These are phyloP conservation scores for Semnornis frantzii DNA, from an alignment of 2,113 vertebrate species.

Conservation along the genomic window DNA sequence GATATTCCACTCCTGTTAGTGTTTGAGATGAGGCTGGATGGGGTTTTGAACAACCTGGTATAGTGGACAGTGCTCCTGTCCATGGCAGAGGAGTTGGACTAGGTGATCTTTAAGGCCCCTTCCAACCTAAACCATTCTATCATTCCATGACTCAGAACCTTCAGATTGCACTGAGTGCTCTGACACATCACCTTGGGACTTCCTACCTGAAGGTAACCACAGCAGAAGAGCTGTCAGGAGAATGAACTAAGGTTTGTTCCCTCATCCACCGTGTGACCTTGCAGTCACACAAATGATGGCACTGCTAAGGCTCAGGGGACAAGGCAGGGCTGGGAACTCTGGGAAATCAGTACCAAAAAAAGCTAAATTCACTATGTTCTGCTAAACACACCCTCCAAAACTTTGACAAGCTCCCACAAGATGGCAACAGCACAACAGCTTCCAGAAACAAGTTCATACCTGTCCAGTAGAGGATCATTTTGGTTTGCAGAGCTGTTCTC, in stretches of 20 bases:
- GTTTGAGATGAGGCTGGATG: too few relatives aligned
- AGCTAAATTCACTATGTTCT: neutral
- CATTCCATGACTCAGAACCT: neutral
- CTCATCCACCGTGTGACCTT: neutral
- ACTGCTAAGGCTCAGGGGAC: neutral
- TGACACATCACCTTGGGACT: neutral
- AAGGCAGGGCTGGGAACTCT: neutral
- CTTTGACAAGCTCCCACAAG: neutral
- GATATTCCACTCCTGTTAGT: too few relatives aligned
- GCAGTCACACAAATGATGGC: fast-evolving
- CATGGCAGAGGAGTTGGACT: too few relatives aligned
- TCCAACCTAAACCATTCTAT: too few relatives aligned
- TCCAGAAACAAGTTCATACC: conserved; percentile 23
- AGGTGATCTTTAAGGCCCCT: too few relatives aligned
- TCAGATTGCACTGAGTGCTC: neutral
- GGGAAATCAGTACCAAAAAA: neutral
- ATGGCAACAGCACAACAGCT: fast-evolving
- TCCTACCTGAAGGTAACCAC: neutral
- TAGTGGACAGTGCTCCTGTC: too few relatives aligned
- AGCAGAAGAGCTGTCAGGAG: neutral
- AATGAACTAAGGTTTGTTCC: neutral
- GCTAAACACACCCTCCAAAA: neutral
- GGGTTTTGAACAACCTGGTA: too few relatives aligned
- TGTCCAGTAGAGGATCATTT: conserved; percentile 52
- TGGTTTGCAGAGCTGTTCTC: conserved; percentile 46